Evolutionary conservation across 2,797 vertebrate species (phyloP).

Genomic region (Arctocebus calabarensis): DNA sequence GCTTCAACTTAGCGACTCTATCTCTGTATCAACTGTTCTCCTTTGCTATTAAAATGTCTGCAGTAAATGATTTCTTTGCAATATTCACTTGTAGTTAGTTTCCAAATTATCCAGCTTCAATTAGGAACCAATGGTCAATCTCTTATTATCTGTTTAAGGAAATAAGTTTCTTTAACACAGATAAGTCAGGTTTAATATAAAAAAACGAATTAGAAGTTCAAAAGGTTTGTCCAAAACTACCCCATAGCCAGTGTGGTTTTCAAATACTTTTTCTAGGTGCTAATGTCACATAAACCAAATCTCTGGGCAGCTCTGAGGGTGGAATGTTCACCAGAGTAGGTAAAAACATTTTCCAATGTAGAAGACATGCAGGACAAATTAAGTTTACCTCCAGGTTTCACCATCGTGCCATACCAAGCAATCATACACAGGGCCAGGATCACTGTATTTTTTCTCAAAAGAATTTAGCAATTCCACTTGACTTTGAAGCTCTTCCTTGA

Average conservation of each 20-base stretch:
- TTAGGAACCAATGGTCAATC: background rate
- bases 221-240: background rate
- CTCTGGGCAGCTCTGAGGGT: background rate
- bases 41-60: background rate
- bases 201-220: slow-evolving; percentile 14
- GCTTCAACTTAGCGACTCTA: background rate
- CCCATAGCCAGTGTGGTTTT: background rate
- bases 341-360: background rate
- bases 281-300: background rate
- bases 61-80: background rate
- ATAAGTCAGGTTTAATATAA: background rate
- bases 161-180: slow-evolving; percentile 14
- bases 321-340: background rate
- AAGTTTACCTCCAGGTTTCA: slow-evolving; percentile 93
- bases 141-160: background rate
- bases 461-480: slow-evolving; percentile 95
- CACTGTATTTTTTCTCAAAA: slow-evolving; percentile 98
- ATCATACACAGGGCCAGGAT: slow-evolving; percentile 98
- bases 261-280: background rate
- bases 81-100: background rate
- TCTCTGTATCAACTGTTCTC: background rate
- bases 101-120: background rate
- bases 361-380: background rate
- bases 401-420: slow-evolving; percentile 98
- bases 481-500: slow-evolving; percentile 97